A percentile compares a stretch with the other conserved stretches of the same genome.
Evolutionary conservation across 1,140 invertebrate genomes (phyloP).

Genomic region (Lerema accius): DNA sequence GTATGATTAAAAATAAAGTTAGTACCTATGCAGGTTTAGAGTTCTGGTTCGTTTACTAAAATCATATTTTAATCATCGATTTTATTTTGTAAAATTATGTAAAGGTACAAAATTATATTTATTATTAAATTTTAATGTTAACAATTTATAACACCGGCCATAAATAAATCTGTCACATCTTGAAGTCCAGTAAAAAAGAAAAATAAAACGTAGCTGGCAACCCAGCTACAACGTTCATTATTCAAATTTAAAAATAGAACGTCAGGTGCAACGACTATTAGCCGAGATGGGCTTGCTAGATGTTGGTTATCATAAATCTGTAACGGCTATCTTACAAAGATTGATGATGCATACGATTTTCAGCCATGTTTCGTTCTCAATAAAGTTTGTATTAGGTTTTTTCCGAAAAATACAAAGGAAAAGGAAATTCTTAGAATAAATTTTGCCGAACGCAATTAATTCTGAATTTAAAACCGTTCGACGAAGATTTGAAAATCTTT

Average conservation of each 20-base stretch:
- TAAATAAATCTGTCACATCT: background rate
- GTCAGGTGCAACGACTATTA: conserved; percentile 28
- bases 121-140: too few species aligned
- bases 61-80: too few species aligned
- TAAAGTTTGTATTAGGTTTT: background rate
- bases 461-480: background rate
- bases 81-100: too few species aligned
- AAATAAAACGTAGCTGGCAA: background rate
- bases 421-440: background rate
- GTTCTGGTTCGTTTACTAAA: too few species aligned
- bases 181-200: background rate
- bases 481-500: background rate
- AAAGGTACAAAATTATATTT: too few species aligned
- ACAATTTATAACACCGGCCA: background rate
- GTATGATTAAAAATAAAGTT: too few species aligned
- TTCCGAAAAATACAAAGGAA: background rate
- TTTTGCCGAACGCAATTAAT: background rate
- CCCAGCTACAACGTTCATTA: conserved; percentile 20
- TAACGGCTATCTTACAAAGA: conserved; percentile 19
- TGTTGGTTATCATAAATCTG: conserved; percentile 25
- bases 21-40: too few species aligned
- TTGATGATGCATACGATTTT: background rate
- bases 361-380: background rate
- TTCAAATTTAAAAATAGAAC: conserved; percentile 33
- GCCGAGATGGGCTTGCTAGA: conserved; percentile 20